Evolutionary conservation across 2,888 invertebrate species (phyloP), one percentile per base, ranked within the genome.

Genomic region (Acleris laterana): DNA sequence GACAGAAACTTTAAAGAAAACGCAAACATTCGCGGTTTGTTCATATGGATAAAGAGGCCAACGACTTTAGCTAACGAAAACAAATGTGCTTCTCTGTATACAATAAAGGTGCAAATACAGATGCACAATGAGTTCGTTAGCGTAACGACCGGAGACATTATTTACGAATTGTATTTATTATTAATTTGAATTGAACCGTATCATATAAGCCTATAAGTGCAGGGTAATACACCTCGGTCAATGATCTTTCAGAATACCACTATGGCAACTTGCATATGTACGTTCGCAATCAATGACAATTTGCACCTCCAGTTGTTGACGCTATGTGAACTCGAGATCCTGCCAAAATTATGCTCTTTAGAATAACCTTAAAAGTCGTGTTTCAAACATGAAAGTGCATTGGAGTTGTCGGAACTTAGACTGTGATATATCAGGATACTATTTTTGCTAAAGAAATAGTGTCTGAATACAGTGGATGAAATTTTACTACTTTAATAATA

Each of bases 281-380:
- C 83, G 82, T 78, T 78, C 70, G 78, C 80, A 87, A 89, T 88
- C 83, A 85, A 82, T 83, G 79, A 82, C 80, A 86, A 89, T 88
- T 88, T 85, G 85, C 90, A 89, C 88, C 81, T 84, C 75, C 74
- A 77, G 74, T 75, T 65, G 74, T 71, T 78, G 79, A 83, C 83
- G 78, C 79, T 83, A 46, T 80, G 75, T 72, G 75, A 77, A 74
- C 79, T 76, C 77, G 78, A 81, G 78, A 79, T 79, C 77, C 82
- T 75, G 84, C 83, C 85, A 85, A 88, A 87, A 82, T 82, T 83
- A 84, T 75, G 73, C 72, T 74, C 77, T 79, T 80, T 75, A 77
- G 80, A 82, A 83, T 82, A 84, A 84, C 81, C 81, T 78, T 72
- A 62, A 84, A 78, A 87, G 87, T 79, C 85, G 74, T 84, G 80